A percentile compares a stretch with the other conserved stretches of the same genome.
Evolutionary conservation across 2,113 vertebrate genomes (phyloP).

Genomic region (Illadopsis cleaveri): DNA sequence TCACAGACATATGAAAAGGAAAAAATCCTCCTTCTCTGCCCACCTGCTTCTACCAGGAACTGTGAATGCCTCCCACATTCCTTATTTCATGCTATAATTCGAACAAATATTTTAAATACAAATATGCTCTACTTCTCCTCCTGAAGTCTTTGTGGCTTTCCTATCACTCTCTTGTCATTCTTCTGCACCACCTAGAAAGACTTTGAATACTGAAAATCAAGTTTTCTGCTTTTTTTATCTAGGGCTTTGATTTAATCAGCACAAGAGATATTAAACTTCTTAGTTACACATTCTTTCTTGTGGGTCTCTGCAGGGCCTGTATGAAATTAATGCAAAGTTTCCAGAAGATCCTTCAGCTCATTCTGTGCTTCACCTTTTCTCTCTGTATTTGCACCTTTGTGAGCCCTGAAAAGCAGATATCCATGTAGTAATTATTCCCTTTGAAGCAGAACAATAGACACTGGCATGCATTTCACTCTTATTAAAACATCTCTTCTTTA

Average conservation of each 20-base stretch:
- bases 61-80: background rate
- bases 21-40: background rate
- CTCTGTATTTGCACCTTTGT: background rate
- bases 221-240: background rate
- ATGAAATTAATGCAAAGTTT: background rate
- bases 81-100: conserved; percentile 36
- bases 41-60: conserved; percentile 14
- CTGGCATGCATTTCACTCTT: background rate
- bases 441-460: background rate
- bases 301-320: background rate
- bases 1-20: background rate
- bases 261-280: background rate
- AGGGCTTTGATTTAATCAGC: background rate
- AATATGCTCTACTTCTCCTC: background rate
- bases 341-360: background rate
- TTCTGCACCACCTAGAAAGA: background rate
- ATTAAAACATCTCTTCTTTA: background rate
- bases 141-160: background rate
- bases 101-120: conserved; percentile 45
- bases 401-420: background rate
- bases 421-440: background rate
- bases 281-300: background rate
- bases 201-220: background rate
- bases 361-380: background rate
- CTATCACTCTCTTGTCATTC: background rate